These are phyloP conservation scores for Crotalus viridis DNA, from an alignment of 2,113 vertebrate species.

Conservation along the genomic window DNA sequence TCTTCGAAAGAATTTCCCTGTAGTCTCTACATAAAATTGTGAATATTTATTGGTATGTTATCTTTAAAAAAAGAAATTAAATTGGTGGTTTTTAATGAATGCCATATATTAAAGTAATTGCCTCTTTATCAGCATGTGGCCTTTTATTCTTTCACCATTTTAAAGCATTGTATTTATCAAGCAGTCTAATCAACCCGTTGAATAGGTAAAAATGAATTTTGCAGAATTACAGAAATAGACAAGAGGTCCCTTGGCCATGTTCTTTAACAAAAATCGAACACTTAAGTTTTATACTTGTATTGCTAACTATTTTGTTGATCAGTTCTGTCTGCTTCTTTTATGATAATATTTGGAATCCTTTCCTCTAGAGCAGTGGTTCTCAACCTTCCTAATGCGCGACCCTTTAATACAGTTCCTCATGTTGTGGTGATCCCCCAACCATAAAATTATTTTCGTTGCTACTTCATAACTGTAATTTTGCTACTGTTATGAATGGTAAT, in stretches of 20 bases:
- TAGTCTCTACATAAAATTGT: constrained; percentile 36
- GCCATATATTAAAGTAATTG: constrained; percentile 52
- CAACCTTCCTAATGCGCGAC: too few relatives aligned
- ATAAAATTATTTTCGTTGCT: too few relatives aligned
- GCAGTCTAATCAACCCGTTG: constrained; percentile 49
- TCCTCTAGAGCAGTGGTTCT: background rate
- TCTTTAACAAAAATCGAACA: constrained; percentile 11
- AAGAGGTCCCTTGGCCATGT: background rate
- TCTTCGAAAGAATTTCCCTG: constrained; percentile 36
- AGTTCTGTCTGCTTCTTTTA: background rate
- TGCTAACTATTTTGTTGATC: background rate
- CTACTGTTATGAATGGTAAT: too few relatives aligned
- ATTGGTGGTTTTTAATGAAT: constrained; percentile 29
- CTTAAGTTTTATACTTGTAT: constrained; percentile 25
- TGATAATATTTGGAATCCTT: background rate
- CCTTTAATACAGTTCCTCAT: too few relatives aligned
- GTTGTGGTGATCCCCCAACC: too few relatives aligned
- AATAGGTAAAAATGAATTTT: constrained; percentile 44
- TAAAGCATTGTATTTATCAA: constrained; percentile 50
- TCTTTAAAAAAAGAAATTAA: constrained; percentile 56
- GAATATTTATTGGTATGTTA: constrained; percentile 60
- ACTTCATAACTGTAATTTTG: too few relatives aligned
- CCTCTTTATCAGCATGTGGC: constrained; percentile 45
- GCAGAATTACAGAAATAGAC: constrained; percentile 24
- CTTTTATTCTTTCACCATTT: constrained; percentile 43